Conservation (phyloP, 2,797 vertebrate genomes). For the Alauda arvensis region DNA sequence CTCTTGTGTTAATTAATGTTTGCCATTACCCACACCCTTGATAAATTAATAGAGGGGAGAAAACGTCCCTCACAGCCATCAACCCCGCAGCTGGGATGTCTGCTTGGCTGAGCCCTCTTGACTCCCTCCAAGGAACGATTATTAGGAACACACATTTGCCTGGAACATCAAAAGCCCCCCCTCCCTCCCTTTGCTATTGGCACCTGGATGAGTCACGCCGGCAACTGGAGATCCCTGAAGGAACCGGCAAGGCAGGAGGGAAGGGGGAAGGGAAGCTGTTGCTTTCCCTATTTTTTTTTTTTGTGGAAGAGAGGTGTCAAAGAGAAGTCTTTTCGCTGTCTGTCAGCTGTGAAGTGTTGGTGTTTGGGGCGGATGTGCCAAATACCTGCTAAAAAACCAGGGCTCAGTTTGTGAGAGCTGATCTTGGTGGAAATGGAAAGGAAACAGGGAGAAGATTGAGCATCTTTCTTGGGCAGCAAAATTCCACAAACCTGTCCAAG, state of each 20-base stretch:
- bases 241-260: neutral
- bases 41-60: neutral
- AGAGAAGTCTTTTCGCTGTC: neutral
- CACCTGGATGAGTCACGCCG: neutral
- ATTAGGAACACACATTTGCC: neutral
- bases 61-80: neutral
- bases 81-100: neutral
- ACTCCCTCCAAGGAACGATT: neutral
- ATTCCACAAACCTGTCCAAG: fast-evolving
- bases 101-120: neutral
- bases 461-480: neutral
- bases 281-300: neutral
- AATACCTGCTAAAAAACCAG: neutral
- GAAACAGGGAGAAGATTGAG: neutral
- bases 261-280: neutral
- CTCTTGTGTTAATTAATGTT: neutral
- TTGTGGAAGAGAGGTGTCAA: neutral
- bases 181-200: neutral
- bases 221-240: neutral
- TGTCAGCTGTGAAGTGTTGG: neutral
- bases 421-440: neutral
- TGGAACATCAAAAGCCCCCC: neutral
- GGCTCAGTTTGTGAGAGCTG: neutral
- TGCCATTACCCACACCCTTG: neutral
- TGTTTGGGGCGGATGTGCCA: neutral